phyloP scores from a whole-genome alignment of 2,113 vertebrate species.

The Misgurnus anguillicaudatus region DNA sequence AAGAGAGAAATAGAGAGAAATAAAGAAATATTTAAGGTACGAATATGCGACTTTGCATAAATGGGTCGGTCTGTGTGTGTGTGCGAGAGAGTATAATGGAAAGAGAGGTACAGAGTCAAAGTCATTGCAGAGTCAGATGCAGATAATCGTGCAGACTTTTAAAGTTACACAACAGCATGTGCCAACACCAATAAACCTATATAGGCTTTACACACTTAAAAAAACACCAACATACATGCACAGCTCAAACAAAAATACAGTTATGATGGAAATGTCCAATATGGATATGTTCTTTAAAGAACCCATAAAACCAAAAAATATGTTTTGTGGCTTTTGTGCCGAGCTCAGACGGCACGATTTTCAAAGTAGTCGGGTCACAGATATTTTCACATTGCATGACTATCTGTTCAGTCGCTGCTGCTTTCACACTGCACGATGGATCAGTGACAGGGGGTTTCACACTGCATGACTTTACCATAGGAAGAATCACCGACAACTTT shows the following conservation, averaged over 20 bases:
- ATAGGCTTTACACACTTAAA: background rate
- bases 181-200: constrained; percentile 6
- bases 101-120: constrained; percentile 55
- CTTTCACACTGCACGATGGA: no score
- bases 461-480: no score
- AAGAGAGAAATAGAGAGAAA: background rate
- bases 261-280: background rate
- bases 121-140: constrained; percentile 21
- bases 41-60: constrained; percentile 13
- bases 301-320: no score
- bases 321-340: no score
- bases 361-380: no score
- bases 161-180: background rate
- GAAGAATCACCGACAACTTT: no score
- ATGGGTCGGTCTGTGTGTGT: background rate
- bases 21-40: background rate
- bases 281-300: background rate
- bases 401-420: no score
- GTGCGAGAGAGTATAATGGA: constrained; percentile 21
- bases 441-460: no score
- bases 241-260: constrained; percentile 1
- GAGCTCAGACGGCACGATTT: no score
- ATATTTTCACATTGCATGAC: no score
- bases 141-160: constrained; percentile 1
- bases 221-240: constrained; percentile 18